Evolutionary conservation across 2,797 vertebrate genomes (phyloP).

Genomic region (Triplophysa bombifrons): DNA sequence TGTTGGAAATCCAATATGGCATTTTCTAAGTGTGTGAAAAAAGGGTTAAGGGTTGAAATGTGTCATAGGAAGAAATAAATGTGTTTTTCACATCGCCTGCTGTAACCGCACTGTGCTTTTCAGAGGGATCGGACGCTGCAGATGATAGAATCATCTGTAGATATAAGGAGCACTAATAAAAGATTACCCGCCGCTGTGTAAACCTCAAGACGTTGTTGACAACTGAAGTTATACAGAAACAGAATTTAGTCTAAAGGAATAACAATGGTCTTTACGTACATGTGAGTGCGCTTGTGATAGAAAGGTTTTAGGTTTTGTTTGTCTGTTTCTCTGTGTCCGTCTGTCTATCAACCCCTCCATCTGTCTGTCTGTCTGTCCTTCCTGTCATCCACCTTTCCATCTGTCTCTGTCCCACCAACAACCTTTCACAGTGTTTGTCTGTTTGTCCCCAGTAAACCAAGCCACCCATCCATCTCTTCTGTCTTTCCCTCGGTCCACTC

Average conservation of each 20-base stretch:
- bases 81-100: not conserved
- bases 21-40: slow-evolving; percentile 20
- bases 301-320: not conserved
- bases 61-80: slow-evolving; percentile 19
- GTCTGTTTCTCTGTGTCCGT: no score
- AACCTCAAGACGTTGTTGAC: not conserved
- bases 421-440: no score
- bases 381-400: no score
- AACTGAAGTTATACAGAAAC: slow-evolving; percentile 3
- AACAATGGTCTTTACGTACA: not conserved
- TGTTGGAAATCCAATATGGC: slow-evolving; percentile 30
- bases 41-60: slow-evolving; percentile 38
- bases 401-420: no score
- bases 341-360: no score
- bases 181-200: slow-evolving; percentile 2
- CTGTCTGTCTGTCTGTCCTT: no score
- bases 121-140: not conserved
- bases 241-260: not conserved
- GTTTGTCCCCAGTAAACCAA: no score
- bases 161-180: slow-evolving; percentile 4
- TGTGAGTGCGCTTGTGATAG: not conserved
- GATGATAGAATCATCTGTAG: not conserved
- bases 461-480: no score
- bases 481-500: no score
- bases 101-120: slow-evolving; percentile 23